Conservation (phyloP, 1,140 invertebrate species). For the Dinoponera quadriceps region DNA sequence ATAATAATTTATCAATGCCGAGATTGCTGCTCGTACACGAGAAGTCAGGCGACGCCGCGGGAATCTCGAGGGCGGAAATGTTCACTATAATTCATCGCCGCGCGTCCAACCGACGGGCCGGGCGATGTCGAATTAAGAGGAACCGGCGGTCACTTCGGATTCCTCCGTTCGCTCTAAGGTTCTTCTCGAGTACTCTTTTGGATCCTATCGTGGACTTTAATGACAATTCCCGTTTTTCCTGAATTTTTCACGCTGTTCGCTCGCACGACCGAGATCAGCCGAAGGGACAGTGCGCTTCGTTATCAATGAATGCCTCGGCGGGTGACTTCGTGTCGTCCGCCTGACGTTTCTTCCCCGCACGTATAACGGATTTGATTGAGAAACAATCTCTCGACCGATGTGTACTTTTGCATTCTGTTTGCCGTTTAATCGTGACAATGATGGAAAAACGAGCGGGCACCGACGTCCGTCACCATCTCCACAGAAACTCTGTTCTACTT, state of each 20-base stretch:
- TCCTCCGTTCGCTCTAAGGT: too few species aligned
- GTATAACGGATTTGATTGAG: neutral
- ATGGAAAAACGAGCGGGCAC: neutral
- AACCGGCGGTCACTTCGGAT: neutral
- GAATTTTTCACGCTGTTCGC: too few species aligned
- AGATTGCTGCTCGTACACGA: neutral
- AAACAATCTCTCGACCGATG: neutral
- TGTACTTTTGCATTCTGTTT: neutral
- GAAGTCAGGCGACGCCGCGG: neutral
- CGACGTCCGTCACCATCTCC: conserved; percentile 19
- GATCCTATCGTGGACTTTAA: too few species aligned
- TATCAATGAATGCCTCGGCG: neutral
- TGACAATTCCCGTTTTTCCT: too few species aligned
- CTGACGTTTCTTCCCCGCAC: neutral
- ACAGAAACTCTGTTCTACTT: conserved; percentile 47
- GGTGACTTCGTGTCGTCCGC: too few species aligned
- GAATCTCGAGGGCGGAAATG: neutral
- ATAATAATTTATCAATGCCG: conserved; percentile 28
- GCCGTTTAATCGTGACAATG: conserved; percentile 10
- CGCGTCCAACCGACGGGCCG: too few species aligned
- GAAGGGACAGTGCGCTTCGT: neutral
- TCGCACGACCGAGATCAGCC: neutral
- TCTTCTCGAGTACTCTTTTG: too few species aligned
- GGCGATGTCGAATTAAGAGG: neutral
- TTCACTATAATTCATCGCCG: neutral